Evolutionary conservation across 2,113 vertebrate species (phyloP).

Genomic region (Cranoglanis bouderius): DNA sequence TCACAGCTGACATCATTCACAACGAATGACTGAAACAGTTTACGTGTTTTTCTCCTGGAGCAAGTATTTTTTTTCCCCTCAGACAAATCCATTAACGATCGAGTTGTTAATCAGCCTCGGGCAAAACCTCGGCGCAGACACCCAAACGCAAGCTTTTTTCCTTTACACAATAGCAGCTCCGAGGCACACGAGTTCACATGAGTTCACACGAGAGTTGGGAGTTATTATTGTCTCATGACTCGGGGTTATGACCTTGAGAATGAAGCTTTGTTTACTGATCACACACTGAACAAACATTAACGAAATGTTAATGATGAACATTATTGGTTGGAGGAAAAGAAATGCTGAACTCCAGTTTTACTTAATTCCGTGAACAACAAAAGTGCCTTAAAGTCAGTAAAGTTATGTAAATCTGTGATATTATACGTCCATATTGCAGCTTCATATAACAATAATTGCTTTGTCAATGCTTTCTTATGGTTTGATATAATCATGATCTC

Average conservation of each 20-base stretch:
- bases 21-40: not conserved
- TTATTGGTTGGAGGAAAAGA: not conserved
- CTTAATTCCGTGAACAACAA: too few relatives aligned
- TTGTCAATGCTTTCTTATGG: not conserved
- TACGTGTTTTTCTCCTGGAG: not conserved
- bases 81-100: not conserved
- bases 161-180: conserved; percentile 19
- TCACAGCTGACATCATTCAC: not conserved
- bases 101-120: not conserved
- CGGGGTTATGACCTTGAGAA: conserved; percentile 27
- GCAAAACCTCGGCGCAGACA: not conserved
- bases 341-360: not conserved
- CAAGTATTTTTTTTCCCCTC: not conserved
- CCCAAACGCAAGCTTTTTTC: not conserved
- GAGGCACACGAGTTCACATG: not conserved
- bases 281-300: not conserved
- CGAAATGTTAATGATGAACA: not conserved
- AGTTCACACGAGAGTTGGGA: not conserved
- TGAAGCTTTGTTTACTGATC: not conserved
- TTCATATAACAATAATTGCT: not conserved
- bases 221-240: conserved; percentile 26
- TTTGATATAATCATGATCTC: not conserved
- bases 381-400: not conserved
- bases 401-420: not conserved
- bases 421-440: not conserved